Base-by-base conservation (phyloP, 2,888 invertebrate genomes). In the Tolmerus cingulatus region DNA sequence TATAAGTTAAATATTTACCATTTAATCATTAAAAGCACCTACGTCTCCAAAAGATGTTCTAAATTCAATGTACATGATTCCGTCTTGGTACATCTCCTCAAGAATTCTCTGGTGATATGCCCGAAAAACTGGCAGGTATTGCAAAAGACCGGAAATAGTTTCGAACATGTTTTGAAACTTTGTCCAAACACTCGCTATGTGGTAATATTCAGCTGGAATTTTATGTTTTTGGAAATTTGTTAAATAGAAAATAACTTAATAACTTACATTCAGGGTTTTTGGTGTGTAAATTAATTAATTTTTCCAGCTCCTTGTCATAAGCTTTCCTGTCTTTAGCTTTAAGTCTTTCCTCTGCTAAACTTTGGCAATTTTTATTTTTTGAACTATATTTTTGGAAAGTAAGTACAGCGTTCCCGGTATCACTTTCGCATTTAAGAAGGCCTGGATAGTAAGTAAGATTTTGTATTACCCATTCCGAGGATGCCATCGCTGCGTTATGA, bases 11-110 rank as follows among this genome's bases (percentile, higher is more conserved):
- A 79, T 2, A 12, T 1, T 40, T 40, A 79, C 46, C 1, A 51
- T 51, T 51, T n/a, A 51, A 4, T n/a, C 7, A 23, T 74, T 86
- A 34, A 2, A 66, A 27, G 37, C 55, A 78, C 89, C 78, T 12
- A 92, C 92, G 89, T 89, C 89, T 19, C 89, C 89, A 7, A 91
- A 89, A 30, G 90, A 89, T 9, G 90, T 88, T 76, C 95, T 92
- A 7, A 95, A 89, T 90, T 96, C 95, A 0, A 94, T 90, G 89
- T 95, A 95, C 91, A 94, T 93, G 0, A 95, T 92, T 89, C 95
- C 95, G 90, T 96, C 95, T 0, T 93, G 92, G 88, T 94, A 93
- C 51, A 95, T 90, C 90, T 95, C 94, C 82, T 93, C 90, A 4
- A 95, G 91, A 57, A 94, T 91, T 88, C 93, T 93, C 90, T 94